phyloP scores from a whole-genome alignment of 2,797 vertebrate genomes.

The Leptoclinus maculatus region DNA sequence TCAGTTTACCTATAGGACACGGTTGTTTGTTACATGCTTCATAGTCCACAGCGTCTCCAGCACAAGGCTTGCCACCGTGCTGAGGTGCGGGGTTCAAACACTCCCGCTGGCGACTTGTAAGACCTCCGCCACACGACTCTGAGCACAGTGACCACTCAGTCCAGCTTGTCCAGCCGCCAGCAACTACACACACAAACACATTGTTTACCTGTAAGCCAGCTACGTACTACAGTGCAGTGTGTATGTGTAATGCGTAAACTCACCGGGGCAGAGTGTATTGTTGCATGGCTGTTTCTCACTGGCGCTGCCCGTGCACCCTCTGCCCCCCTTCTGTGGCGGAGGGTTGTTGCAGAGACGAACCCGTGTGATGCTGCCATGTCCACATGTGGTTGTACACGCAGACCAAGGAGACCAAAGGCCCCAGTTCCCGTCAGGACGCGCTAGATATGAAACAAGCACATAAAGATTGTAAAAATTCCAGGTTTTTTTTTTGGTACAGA shows the following conservation, averaged over 20 bases:
- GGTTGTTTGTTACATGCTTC: slow-evolving; percentile 90
- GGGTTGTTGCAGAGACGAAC: slow-evolving; percentile 95
- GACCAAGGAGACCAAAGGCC: slow-evolving; percentile 99
- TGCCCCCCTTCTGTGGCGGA: slow-evolving; percentile 90
- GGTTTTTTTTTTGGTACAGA: neutral
- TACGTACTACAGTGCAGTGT: neutral
- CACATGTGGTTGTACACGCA: slow-evolving; percentile 94
- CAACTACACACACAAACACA: slow-evolving; percentile 80
- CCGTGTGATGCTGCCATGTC: slow-evolving; percentile 89
- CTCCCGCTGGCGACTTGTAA: slow-evolving; percentile 87
- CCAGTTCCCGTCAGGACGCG: slow-evolving; percentile 91
- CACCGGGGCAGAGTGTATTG: slow-evolving; percentile 76
- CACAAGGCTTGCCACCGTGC: slow-evolving; percentile 90
- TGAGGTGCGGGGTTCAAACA: slow-evolving; percentile 91
- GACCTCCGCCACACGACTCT: slow-evolving; percentile 91
- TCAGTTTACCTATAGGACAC: slow-evolving; percentile 90
- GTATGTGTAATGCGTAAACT: slow-evolving; percentile 30
- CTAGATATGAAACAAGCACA: slow-evolving; percentile 73
- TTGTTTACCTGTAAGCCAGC: slow-evolving; percentile 6
- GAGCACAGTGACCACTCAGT: slow-evolving; percentile 93
- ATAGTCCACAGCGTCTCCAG: slow-evolving; percentile 88
- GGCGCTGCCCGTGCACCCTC: slow-evolving; percentile 86
- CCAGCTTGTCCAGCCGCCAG: slow-evolving; percentile 95
- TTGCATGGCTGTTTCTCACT: slow-evolving; percentile 87
- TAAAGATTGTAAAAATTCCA: neutral